Percentiles rank a stretch among this genome's conserved stretches.
Conservation (phyloP, 2,113 vertebrate genomes). For the Vulpes vulpes region DNA sequence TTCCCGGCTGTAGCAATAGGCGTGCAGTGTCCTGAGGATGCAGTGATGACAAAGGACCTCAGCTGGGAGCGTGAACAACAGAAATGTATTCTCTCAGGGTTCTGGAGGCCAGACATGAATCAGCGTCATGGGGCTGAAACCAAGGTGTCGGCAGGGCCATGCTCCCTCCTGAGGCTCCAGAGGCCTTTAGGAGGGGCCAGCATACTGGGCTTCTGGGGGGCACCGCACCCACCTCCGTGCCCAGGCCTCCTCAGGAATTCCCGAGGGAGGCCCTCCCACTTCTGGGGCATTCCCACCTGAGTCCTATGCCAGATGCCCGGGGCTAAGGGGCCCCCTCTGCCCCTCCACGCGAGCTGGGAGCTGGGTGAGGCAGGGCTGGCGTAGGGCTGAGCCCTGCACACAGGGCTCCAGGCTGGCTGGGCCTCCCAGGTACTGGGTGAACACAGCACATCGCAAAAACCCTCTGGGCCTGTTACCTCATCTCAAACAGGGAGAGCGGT, state of each 20-base stretch:
- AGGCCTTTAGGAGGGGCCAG: background rate
- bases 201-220: background rate
- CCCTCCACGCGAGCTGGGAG: rapidly evolving
- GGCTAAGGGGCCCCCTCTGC: background rate
- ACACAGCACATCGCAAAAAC: rapidly evolving
- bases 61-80: rapidly evolving
- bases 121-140: background rate
- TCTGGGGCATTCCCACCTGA: background rate
- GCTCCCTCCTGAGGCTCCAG: too few species aligned
- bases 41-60: background rate
- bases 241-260: background rate
- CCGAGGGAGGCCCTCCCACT: too few species aligned
- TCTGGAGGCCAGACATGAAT: background rate
- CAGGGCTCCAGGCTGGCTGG: rapidly evolving
- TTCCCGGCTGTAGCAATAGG: rapidly evolving
- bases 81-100: rapidly evolving
- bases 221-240: rapidly evolving
- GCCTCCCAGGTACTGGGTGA: background rate
- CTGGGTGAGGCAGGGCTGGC: background rate
- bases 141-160: background rate
- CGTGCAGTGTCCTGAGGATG: background rate
- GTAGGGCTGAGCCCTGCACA: rapidly evolving
- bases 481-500: rapidly evolving
- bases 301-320: background rate
- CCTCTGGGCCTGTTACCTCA: background rate